Conservation (phyloP, 2,797 vertebrate genomes). For the Urophycis tenuis region DNA sequence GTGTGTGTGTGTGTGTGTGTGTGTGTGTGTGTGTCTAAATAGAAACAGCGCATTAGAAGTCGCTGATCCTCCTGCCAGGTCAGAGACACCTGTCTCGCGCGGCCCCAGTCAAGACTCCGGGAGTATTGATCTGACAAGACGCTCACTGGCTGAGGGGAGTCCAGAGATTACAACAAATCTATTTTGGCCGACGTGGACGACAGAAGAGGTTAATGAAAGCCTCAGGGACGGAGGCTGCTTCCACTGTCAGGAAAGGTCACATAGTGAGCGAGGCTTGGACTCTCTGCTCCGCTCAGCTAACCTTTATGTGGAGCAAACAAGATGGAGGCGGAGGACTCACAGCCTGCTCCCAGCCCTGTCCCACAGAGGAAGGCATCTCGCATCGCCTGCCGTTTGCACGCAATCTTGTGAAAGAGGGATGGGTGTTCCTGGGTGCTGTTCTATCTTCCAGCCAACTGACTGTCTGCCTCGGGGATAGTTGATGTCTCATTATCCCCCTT, state of each 20-base stretch:
- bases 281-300: slow-evolving; percentile 5
- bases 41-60: slow-evolving; percentile 36
- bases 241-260: slow-evolving; percentile 48
- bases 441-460: background rate
- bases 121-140: slow-evolving; percentile 56
- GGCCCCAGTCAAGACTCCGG: slow-evolving; percentile 44
- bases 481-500: background rate
- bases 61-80: slow-evolving; percentile 56
- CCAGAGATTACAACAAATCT: slow-evolving; percentile 59
- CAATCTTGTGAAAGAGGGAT: background rate
- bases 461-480: background rate
- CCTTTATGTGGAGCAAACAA: background rate
- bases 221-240: slow-evolving; percentile 39
- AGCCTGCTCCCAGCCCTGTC: background rate
- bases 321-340: background rate
- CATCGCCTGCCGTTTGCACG: background rate
- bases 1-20: slow-evolving; percentile 9
- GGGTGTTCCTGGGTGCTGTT: slow-evolving; percentile 2
- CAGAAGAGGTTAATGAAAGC: slow-evolving; percentile 69
- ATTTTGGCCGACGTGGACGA: slow-evolving; percentile 57
- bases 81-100: slow-evolving; percentile 55
- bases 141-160: slow-evolving; percentile 51
- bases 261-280: slow-evolving; percentile 24
- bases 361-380: background rate
- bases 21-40: background rate